Percentiles rank a stretch among this genome's conserved stretches.
Evolutionary conservation across 2,797 vertebrate species (phyloP).

Genomic region (Megaceryle alcyon): DNA sequence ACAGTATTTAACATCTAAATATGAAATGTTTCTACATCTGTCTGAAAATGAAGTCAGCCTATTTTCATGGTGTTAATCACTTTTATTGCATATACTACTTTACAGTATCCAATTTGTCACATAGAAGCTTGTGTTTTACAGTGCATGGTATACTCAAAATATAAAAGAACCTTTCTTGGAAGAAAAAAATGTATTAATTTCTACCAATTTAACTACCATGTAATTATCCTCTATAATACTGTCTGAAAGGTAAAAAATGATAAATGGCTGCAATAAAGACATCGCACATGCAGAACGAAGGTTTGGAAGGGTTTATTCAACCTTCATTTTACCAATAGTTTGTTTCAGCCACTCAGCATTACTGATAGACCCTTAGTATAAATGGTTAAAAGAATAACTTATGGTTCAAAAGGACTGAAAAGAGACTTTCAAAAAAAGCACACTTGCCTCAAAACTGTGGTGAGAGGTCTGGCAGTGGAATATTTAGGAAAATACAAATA

Average conservation of each 20-base stretch:
- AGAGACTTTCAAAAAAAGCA: background rate
- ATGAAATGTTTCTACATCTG: slow-evolving; percentile 35
- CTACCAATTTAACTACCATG: slow-evolving; percentile 13
- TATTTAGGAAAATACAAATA: background rate
- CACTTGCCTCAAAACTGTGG: background rate
- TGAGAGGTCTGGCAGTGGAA: background rate
- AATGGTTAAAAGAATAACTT: slow-evolving; percentile 20
- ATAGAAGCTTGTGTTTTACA: background rate
- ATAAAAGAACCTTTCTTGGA: slow-evolving; percentile 36
- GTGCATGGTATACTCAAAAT: background rate
- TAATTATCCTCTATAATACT: slow-evolving; percentile 47
- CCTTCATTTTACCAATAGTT: slow-evolving; percentile 1
- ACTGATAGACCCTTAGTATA: background rate
- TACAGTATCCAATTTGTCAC: slow-evolving; percentile 17
- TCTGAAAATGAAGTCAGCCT: slow-evolving; percentile 22
- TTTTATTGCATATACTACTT: slow-evolving; percentile 16
- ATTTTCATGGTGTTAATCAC: slow-evolving; percentile 31
- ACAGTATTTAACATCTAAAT: slow-evolving; percentile 5
- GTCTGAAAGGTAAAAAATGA: slow-evolving; percentile 53
- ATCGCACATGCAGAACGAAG: background rate
- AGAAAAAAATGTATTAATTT: slow-evolving; percentile 40
- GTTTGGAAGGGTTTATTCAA: background rate
- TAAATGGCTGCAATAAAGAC: slow-evolving; percentile 49
- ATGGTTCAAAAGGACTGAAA: background rate
- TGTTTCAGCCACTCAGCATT: background rate